These are phyloP conservation scores for Galerucella nymphaeae DNA, from an alignment of 2,888 invertebrate species.

Conservation along the genomic window DNA sequence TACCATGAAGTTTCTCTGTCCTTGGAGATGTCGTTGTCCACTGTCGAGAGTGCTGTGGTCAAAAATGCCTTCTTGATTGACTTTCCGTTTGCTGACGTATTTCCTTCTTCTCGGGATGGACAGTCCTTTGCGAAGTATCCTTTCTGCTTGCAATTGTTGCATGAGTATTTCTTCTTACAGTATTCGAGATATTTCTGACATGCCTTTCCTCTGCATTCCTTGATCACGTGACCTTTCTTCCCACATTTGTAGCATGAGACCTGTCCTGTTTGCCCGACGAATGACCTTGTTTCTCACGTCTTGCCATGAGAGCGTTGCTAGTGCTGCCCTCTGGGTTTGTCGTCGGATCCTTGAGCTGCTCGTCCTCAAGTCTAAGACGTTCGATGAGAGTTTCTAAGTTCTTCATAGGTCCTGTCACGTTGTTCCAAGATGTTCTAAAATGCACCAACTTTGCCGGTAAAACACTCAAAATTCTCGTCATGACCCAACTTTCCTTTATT, in stretches of 20 bases:
- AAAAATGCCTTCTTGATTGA: no score
- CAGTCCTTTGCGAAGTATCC: neutral
- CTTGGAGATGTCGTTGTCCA: neutral
- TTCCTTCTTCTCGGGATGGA: neutral
- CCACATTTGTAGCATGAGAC: constrained; percentile 1
- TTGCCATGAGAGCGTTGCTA: neutral
- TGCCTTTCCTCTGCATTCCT: neutral
- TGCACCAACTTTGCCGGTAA: constrained; percentile 12
- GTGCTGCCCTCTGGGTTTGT: neutral
- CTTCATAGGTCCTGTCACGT: neutral
- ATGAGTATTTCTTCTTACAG: constrained; percentile 3
- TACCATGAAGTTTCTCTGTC: no score
- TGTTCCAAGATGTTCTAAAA: neutral
- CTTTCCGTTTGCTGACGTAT: no score
- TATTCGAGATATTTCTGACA: neutral
- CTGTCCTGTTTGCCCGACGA: no score
- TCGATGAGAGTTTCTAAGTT: neutral
- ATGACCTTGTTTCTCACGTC: no score
- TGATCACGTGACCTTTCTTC: neutral
- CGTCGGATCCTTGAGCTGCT: neutral
- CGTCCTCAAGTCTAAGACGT: constrained; percentile 10
- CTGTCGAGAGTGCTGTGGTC: neutral
- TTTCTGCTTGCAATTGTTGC: neutral
- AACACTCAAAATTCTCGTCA: constrained; percentile 26
- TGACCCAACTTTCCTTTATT: constrained; percentile 25